Base-by-base conservation (phyloP, 2,888 invertebrate genomes). In the Dendrolimus houi region DNA sequence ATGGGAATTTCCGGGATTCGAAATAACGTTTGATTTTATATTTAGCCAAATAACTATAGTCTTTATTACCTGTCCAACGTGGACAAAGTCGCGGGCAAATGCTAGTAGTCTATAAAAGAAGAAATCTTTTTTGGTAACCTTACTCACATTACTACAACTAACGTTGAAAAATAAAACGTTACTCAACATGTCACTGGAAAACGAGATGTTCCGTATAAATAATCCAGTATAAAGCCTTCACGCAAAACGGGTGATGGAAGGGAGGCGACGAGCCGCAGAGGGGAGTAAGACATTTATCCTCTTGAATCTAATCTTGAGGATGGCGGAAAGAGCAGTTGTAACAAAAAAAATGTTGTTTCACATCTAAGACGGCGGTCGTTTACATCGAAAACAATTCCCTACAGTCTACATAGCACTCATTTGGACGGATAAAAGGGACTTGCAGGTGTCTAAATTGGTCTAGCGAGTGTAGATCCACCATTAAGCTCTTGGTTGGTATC, bases 271-370 rank as follows among this genome's bases (percentile, higher is more conserved):
- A 29, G 29, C 29, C 29, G 29, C 29, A 29, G 29, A 29, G 78
- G 75, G 81, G 79, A 75, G 77, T 72, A 75, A 78, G 74, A 85
- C 86, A 89, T 88, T 87, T 89, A 89, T 88, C 81, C 83, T 74
- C 82, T 81, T 77, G 85, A 85, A 87, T 88, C 83, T 87, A 87
- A 87, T 88, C 86, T 88, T 83, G 84, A 71, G 85, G 83, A 85
- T 87, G 80, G 83, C 75, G 79, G 84, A 85, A 84, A 81, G 82
- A 86, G 82, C 83, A 83, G 79, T 82, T 83, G 81, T 71, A 79
- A 79, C 78, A 82, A 77, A 42, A 73, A 17, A 29, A 29, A 29
- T 29, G 29, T 29, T 29, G 29, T 29, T 29, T 29, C 29, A 29
- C 29, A 29, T 29, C 29, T 29, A 29, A 29, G 29, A 6, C 29